Base-by-base conservation (phyloP, 2,888 invertebrate species). In the Agrochola lota region DNA sequence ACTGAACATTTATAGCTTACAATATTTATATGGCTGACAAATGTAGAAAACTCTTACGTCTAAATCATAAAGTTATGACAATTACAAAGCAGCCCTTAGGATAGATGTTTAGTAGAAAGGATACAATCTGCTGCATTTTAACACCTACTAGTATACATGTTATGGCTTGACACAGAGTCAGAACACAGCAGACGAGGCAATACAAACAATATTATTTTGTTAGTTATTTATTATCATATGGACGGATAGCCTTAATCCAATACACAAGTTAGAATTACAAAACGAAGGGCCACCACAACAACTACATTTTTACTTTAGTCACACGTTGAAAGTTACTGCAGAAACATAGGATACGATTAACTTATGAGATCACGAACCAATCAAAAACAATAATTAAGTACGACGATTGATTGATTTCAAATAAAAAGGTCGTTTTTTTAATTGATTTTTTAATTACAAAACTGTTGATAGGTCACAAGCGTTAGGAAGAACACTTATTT, bases 331-430 rank as follows among this genome's bases (percentile, higher is more conserved):
- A 55, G 70, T 80, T 85, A 83, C 77, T 80, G 79, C 74, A 75
- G 66, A 83, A 83, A 78, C 78, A 90, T 85, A 87, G 73, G 77
- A 83, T 88, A 86, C 86, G 82, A 87, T 91, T 88, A 88, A 92
- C 88, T 89, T 91, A 95, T 95, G 96, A 96, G 96, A 96, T 96
- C 96, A 94, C 87, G 88, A 94, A 94, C 93, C 95, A 94, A 95
- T 95, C 90, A 88, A 89, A 88, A 76, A 77, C 83, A 84, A 85
- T 72, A 81, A 87, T 90, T 88, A 88, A 86, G 86, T 86, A 87
- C 79, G 74, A 82, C 71, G 30, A 64, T 72, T 78, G 82, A 85
- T 85, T 89, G 86, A 80, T 80, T 86, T 75, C 83, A 79, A 79
- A 59, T 66, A 71, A 70, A 76, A 80, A 49, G 71, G 64, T 75